These are phyloP conservation scores for Sitophilus oryzae DNA, from an alignment of 1,140 invertebrate genomes.

Conservation along the genomic window DNA sequence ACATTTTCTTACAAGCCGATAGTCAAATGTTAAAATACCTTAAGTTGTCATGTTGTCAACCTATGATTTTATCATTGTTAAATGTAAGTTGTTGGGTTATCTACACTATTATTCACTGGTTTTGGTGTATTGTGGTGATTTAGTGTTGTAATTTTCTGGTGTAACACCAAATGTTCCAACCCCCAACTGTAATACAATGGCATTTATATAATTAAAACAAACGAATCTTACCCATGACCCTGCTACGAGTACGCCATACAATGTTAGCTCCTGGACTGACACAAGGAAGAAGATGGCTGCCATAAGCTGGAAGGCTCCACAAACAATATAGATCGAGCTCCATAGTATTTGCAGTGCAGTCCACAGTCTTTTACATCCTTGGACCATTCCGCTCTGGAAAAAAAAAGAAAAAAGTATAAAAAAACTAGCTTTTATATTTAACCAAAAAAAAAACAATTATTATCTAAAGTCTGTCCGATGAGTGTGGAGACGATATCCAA, in stretches of 20 bases:
- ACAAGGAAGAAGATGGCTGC: conserved; percentile 48
- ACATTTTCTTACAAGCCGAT: too few relatives aligned
- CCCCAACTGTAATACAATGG: too few relatives aligned
- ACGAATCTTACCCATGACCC: conserved; percentile 46
- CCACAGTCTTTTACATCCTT: conserved; percentile 42
- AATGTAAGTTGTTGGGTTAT: too few relatives aligned
- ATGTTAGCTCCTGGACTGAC: conserved; percentile 44
- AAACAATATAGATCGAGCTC: conserved; percentile 45
- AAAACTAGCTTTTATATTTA: not conserved
- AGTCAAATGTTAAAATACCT: too few relatives aligned
- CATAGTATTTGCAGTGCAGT: conserved; percentile 45
- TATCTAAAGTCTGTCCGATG: not conserved
- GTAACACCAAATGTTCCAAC: too few relatives aligned
- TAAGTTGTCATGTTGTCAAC: too few relatives aligned
- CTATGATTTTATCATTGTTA: too few relatives aligned
- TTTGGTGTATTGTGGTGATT: too few relatives aligned
- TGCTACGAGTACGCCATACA: conserved; percentile 46
- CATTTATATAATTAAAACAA: conserved; percentile 1
- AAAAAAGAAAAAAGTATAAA: conserved; percentile 5
- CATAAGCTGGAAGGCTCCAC: conserved; percentile 47
- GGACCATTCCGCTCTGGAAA: conserved; percentile 36
- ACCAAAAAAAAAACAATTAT: not conserved
- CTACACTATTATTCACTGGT: too few relatives aligned
- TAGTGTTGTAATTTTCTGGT: too few relatives aligned
- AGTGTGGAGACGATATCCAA: not conserved